Conservation (phyloP, 2,113 vertebrate species). For the Cephalopholis sonnerati region DNA sequence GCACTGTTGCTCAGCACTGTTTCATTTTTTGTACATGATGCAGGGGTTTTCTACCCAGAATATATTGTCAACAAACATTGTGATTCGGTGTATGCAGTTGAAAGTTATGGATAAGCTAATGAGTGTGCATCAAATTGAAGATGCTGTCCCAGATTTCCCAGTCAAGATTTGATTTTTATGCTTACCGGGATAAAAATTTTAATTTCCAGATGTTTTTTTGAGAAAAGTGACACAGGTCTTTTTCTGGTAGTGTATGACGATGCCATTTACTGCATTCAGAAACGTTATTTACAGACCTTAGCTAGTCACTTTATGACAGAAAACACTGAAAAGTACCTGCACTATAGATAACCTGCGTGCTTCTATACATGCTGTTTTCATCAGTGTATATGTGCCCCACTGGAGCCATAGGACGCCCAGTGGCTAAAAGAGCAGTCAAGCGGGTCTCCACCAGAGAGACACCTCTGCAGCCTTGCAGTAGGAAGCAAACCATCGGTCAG, state of each 20-base stretch:
- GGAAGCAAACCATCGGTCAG: constrained; percentile 55
- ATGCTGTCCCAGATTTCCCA: not conserved
- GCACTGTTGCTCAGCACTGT: too few species aligned
- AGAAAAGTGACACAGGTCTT: not conserved
- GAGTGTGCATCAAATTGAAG: not conserved
- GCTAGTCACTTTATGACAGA: not conserved
- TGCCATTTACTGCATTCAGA: not conserved
- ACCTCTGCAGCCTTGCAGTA: constrained; percentile 45
- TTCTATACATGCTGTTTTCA: not conserved
- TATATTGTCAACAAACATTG: too few species aligned
- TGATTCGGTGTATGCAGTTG: too few species aligned
- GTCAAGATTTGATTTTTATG: not conserved
- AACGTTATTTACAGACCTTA: too few species aligned
- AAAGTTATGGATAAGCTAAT: not conserved
- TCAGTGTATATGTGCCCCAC: constrained; percentile 9
- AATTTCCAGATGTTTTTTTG: not conserved
- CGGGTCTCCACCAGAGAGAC: constrained; percentile 16
- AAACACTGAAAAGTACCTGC: not conserved
- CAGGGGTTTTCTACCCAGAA: too few species aligned
- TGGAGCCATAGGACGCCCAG: constrained; percentile 19
- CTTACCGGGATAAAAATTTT: not conserved
- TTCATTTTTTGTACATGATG: too few species aligned
- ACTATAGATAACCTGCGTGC: not conserved
- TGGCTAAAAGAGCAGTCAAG: constrained; percentile 26
- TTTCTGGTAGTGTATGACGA: not conserved